These are phyloP conservation scores for Darevskia mixta DNA, from an alignment of 2,797 vertebrate genomes.

Conservation along the genomic window DNA sequence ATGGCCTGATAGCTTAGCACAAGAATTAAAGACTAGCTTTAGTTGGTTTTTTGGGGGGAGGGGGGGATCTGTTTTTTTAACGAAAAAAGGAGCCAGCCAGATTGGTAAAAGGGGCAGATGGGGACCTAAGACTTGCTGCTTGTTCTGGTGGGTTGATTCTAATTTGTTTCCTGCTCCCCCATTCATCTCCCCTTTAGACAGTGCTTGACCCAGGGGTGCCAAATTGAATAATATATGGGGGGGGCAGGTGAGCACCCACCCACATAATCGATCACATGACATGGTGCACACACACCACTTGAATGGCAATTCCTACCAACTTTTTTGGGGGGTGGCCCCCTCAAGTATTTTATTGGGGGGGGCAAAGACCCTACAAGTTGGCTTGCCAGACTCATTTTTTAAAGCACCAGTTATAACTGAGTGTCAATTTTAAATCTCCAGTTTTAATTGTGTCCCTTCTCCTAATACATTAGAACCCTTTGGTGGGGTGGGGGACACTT, in stretches of 20 bases:
- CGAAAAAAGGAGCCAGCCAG: neutral
- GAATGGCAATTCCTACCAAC: too few relatives aligned
- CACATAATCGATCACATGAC: too few relatives aligned
- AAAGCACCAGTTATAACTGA: neutral
- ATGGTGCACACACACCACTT: too few relatives aligned
- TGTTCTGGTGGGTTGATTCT: neutral
- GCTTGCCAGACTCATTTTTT: neutral
- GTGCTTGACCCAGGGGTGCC: neutral
- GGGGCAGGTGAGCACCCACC: too few relatives aligned
- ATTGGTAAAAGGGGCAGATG: neutral
- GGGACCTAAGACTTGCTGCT: neutral
- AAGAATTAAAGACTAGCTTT: neutral
- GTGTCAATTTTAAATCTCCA: neutral
- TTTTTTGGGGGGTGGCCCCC: too few relatives aligned
- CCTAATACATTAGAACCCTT: neutral
- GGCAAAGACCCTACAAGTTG: too few relatives aligned
- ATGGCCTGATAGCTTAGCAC: neutral
- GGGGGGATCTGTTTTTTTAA: too few relatives aligned
- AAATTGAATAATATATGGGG: too few relatives aligned
- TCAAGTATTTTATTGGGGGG: too few relatives aligned
- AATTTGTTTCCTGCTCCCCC: neutral
- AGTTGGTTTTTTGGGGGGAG: neutral
- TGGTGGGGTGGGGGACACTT: too few relatives aligned
- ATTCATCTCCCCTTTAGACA: neutral
- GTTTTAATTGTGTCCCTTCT: too few relatives aligned